Conservation (phyloP, 1,140 invertebrate species). For the Paramacrobiotus metropolitanus region DNA sequence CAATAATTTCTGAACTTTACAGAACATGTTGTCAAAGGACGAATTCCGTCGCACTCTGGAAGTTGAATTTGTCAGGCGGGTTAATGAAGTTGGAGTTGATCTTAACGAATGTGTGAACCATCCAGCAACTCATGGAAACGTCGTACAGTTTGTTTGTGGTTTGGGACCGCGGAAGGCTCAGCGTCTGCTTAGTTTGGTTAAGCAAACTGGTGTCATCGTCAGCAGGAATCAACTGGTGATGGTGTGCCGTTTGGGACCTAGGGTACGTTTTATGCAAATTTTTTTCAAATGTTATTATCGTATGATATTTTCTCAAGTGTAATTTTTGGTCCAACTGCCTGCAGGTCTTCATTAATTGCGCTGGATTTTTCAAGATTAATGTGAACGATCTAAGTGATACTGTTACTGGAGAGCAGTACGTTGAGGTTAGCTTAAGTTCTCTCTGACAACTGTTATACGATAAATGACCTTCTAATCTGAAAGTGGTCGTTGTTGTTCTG, state of each 20-base stretch:
- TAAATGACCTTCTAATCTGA: no score
- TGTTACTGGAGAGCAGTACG: constrained; percentile 41
- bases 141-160: constrained; percentile 95
- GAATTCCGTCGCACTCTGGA: constrained; percentile 55
- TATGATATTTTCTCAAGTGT: no score
- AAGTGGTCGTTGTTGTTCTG: no score
- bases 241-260: constrained; percentile 83
- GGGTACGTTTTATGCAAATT: constrained; percentile 25
- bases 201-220: constrained; percentile 73
- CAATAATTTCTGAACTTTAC: no score
- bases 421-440: no score
- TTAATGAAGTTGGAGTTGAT: constrained; percentile 97
- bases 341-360: constrained; percentile 84
- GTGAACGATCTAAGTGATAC: constrained; percentile 72
- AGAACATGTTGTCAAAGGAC: constrained; percentile 61
- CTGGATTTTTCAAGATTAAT: constrained; percentile 96
- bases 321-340: background rate
- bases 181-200: constrained; percentile 39
- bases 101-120: constrained; percentile 74
- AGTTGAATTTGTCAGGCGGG: constrained; percentile 68
- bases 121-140: constrained; percentile 46
- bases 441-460: no score
- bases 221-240: constrained; percentile 86
- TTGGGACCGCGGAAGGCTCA: constrained; percentile 80
- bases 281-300: no score